Evolutionary conservation across 1,140 invertebrate species (phyloP).

Genomic region (Odontomachus brunneus): DNA sequence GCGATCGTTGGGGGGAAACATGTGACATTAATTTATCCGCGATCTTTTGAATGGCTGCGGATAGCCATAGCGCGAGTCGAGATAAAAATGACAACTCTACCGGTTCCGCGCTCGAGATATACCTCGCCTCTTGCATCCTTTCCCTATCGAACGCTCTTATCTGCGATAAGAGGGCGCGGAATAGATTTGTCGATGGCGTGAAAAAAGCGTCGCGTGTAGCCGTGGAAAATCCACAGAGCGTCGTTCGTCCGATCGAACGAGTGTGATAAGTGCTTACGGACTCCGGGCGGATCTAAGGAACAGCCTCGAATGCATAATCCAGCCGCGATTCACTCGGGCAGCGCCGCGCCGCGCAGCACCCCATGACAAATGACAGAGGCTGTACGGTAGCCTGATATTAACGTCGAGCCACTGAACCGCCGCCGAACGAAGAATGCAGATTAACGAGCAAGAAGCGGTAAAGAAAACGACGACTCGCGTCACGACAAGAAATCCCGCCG

Average conservation of each 20-base stretch:
- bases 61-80: background rate
- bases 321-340: conserved; percentile 46
- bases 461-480: conserved; percentile 11
- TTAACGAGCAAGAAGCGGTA: conserved; percentile 57
- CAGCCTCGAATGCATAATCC: conserved; percentile 37
- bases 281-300: conserved; percentile 35
- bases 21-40: background rate
- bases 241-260: conserved; percentile 24
- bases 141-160: conserved; percentile 12
- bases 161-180: conserved; percentile 13
- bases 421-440: conserved; percentile 48
- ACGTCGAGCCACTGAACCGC: conserved; percentile 32
- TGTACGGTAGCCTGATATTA: conserved; percentile 35
- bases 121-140: background rate
- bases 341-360: background rate
- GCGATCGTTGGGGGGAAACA: background rate
- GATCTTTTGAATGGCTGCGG: background rate
- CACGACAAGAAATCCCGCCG: conserved; percentile 26
- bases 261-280: conserved; percentile 50
- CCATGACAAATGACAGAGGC: conserved; percentile 60
- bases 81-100: conserved; percentile 24
- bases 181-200: conserved; percentile 30
- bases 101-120: conserved; percentile 6
- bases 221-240: conserved; percentile 29
- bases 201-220: conserved; percentile 42